These are phyloP conservation scores for Mormyrops boulengeri DNA, from an alignment of 2,797 vertebrate species.

Conservation along the genomic window DNA sequence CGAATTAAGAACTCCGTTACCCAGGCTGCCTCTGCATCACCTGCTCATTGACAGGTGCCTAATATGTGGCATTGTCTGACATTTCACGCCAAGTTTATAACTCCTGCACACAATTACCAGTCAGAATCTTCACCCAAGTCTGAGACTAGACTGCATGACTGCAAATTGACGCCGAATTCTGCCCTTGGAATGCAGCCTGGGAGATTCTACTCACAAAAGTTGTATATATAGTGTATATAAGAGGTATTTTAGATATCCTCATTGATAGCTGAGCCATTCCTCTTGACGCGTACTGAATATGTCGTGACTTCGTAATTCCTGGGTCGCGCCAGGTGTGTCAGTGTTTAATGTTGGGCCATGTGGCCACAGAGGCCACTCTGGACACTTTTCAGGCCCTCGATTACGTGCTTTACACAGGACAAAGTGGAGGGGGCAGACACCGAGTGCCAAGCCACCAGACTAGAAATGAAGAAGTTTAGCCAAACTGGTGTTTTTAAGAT, in stretches of 20 bases:
- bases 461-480: neutral
- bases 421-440: neutral
- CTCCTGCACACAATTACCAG: neutral
- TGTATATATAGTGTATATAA: conserved; percentile 9
- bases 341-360: neutral
- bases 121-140: neutral
- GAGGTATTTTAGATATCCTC: neutral
- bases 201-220: neutral
- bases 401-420: neutral
- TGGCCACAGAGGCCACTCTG: neutral
- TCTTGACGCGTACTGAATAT: neutral
- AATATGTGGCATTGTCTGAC: neutral
- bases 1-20: neutral
- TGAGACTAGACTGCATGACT: neutral
- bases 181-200: neutral
- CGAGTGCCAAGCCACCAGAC: neutral
- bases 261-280: conserved; percentile 15
- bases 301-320: neutral
- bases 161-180: neutral
- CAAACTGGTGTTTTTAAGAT: neutral
- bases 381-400: neutral
- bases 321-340: neutral
- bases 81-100: neutral
- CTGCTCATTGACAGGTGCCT: neutral
- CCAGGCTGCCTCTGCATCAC: neutral